A percentile compares a stretch with the other conserved stretches of the same genome.
These are phyloP conservation scores for Drosophila meridiana DNA, from an alignment of 2,888 invertebrate species.

Conservation along the genomic window DNA sequence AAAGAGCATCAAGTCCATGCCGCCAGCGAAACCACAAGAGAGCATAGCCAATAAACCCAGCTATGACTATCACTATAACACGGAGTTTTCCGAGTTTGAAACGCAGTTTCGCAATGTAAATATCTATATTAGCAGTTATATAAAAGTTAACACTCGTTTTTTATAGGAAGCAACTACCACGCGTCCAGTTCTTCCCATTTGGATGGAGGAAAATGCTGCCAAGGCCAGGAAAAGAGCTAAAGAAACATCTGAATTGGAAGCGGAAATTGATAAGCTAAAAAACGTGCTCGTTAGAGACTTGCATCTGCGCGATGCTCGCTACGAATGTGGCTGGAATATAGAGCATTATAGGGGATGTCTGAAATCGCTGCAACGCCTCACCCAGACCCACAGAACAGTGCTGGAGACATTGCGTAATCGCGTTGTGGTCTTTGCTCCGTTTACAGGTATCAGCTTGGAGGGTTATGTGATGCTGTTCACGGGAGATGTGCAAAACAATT, in stretches of 20 bases:
- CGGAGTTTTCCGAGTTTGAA: conserved; percentile 76
- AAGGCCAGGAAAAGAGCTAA: conserved; percentile 89
- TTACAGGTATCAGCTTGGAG: conserved; percentile 95
- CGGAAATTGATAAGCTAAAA: conserved; percentile 88
- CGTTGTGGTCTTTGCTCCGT: conserved; percentile 93
- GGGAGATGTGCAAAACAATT: conserved; percentile 96
- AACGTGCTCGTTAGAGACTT: conserved; percentile 83
- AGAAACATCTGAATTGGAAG: conserved; percentile 88
- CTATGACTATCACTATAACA: conserved; percentile 74
- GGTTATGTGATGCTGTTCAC: conserved; percentile 96
- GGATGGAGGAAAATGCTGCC: conserved; percentile 90
- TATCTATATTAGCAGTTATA: not conserved
- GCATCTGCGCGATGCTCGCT: conserved; percentile 88
- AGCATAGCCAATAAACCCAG: conserved; percentile 62
- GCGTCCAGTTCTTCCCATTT: conserved; percentile 84
- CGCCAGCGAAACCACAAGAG: conserved; percentile 25
- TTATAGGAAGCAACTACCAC: conserved; percentile 57
- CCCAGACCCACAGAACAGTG: conserved; percentile 90
- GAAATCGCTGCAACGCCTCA: conserved; percentile 91
- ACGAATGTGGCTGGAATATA: conserved; percentile 95
- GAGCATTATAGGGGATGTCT: conserved; percentile 96
- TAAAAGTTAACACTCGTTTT: not conserved
- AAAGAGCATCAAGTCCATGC: conserved; percentile 87
- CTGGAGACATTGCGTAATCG: conserved; percentile 90
- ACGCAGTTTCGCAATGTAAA: conserved; percentile 61